Evolutionary conservation across 2,113 vertebrate genomes (phyloP).

Genomic region (Gnathonemus longibarbis): DNA sequence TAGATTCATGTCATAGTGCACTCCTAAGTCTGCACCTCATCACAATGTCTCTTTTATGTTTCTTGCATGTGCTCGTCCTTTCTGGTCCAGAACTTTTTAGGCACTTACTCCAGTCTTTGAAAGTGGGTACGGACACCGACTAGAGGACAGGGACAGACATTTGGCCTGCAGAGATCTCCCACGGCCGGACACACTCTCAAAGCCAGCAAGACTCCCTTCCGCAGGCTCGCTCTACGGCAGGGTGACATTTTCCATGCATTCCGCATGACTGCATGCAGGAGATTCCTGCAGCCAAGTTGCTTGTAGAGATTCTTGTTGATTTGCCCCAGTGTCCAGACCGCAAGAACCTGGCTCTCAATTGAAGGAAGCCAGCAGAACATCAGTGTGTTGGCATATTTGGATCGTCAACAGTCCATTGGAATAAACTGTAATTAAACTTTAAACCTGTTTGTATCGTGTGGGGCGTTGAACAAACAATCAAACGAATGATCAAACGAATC

Average conservation of each 20-base stretch:
- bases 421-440: background rate
- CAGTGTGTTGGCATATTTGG: background rate
- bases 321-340: background rate
- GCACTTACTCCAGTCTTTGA: constrained; percentile 35
- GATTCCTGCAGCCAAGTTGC: background rate
- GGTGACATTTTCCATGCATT: background rate
- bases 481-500: background rate
- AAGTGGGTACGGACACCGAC: constrained; percentile 28
- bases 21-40: constrained; percentile 59
- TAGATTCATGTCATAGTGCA: constrained; percentile 60
- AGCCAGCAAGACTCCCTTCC: background rate
- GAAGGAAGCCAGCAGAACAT: background rate
- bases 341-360: background rate
- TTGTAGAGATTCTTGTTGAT: background rate
- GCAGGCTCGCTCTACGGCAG: background rate
- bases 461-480: background rate
- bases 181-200: background rate
- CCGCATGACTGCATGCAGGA: background rate
- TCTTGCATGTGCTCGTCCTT: constrained; percentile 52
- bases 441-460: background rate
- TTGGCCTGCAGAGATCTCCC: constrained; percentile 29
- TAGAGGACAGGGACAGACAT: constrained; percentile 31
- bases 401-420: background rate
- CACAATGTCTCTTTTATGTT: constrained; percentile 57
- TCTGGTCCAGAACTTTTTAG: constrained; percentile 32